Percentiles rank a stretch among this genome's conserved stretches.
Evolutionary conservation across 2,888 invertebrate genomes (phyloP).

Genomic region (Bhutanitis thaidina): DNA sequence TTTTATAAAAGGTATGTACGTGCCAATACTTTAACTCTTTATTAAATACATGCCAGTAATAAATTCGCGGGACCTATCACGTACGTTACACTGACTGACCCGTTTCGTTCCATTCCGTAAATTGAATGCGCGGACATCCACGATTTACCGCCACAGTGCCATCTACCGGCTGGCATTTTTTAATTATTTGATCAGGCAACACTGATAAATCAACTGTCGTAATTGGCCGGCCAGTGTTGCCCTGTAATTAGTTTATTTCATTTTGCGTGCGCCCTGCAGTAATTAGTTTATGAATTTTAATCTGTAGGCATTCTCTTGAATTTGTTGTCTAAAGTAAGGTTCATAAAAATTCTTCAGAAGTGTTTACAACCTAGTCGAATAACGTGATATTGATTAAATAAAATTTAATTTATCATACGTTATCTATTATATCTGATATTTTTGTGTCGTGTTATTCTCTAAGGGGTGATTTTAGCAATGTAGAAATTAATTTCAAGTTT

Average conservation of each 20-base stretch:
- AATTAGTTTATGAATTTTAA: constrained; percentile 61
- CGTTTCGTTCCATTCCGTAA: constrained; percentile 53
- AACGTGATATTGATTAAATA: too few species aligned
- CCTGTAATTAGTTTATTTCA: constrained; percentile 64
- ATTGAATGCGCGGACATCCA: constrained; percentile 56
- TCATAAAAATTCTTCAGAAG: too few species aligned
- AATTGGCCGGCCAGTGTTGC: constrained; percentile 56
- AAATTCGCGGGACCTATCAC: constrained; percentile 40
- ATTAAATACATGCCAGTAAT: constrained; percentile 31
- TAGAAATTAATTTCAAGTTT: too few species aligned
- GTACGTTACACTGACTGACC: constrained; percentile 28
- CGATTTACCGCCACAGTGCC: constrained; percentile 50
- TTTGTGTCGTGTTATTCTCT: too few species aligned
- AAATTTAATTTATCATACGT: too few species aligned
- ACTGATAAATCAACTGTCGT: constrained; percentile 66
- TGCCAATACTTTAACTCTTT: constrained; percentile 23
- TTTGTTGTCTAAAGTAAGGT: too few species aligned
- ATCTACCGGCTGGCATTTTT: constrained; percentile 59
- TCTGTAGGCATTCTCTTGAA: constrained; percentile 11
- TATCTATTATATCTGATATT: too few species aligned
- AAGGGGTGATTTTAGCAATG: too few species aligned
- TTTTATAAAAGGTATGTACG: too few species aligned
- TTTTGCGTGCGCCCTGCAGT: constrained; percentile 50
- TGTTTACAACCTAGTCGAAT: too few species aligned
- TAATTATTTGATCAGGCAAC: constrained; percentile 74